Evolutionary conservation across 2,888 invertebrate species (phyloP), one percentile per base, ranked within the genome.

Genomic region (Anticlea derivata): DNA sequence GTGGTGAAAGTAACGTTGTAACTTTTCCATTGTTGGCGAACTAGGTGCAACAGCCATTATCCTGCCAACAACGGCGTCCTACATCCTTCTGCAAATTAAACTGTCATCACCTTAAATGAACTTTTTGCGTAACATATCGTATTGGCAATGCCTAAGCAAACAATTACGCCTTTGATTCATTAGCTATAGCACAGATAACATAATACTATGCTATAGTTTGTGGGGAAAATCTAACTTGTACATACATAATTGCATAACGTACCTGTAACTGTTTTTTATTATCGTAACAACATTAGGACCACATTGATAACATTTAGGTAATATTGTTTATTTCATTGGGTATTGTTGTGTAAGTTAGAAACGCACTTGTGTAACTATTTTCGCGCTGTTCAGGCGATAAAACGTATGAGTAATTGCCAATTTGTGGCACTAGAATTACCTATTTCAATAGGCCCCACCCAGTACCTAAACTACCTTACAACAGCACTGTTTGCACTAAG

Each of bases 1-100:
- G n/a, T n/a, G n/a, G n/a, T n/a, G n/a, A n/a, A n/a, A n/a, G n/a
- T n/a, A n/a, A n/a, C n/a, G n/a, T n/a, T n/a, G n/a, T n/a, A n/a
- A n/a, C n/a, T n/a, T n/a, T n/a, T n/a, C n/a, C n/a, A n/a, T n/a
- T n/a, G n/a, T n/a, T n/a, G n/a, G 17, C 17, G 2, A 17, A 17
- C n/a, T n/a, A 17, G 17, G 61, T 79, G 63, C 20, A 20, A 33
- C 26, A 11, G 11, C 7, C 6, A 20, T 7, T 6, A 27, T 12
- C 37, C 29, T 35, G 23, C 40, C 48, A 48, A 35, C 7, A 29
- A 30, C 27, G 40, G 10, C 17, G 3, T 27, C 17, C 10, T 10
- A 30, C 13, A 37, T 30, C 22, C n/a, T 29, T 13, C 17, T 8
- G 17, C 17, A 33, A 33, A 33, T 17, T 20, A 7, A 33, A 33